These are phyloP conservation scores for Ophiothrix spiculata DNA, from an alignment of 35 echinoderm and acorn worm genomes.

Conservation along the genomic window DNA sequence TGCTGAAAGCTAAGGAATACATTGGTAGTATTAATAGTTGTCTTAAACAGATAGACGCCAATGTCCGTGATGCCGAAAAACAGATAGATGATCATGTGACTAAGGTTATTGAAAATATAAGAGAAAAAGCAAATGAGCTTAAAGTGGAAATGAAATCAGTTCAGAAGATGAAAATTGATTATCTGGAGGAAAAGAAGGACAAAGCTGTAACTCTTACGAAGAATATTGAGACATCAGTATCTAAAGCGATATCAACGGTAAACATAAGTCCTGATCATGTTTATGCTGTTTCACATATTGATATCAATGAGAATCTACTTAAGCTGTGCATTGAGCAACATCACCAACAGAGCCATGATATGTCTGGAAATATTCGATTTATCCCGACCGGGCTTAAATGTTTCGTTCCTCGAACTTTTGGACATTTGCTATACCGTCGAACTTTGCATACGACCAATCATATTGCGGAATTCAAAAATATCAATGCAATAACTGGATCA, in stretches of 20 bases:
- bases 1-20: neutral
- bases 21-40: neutral
- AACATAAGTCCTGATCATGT: neutral
- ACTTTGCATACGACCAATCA: neutral
- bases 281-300: neutral
- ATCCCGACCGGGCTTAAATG: neutral
- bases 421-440: neutral
- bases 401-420: neutral
- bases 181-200: neutral
- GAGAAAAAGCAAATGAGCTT: neutral
- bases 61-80: neutral
- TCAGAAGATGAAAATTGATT: neutral
- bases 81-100: neutral
- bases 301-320: neutral
- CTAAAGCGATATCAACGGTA: neutral
- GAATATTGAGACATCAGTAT: neutral
- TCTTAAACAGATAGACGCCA: neutral
- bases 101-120: neutral
- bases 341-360: neutral
- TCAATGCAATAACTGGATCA: neutral
- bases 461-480: neutral
- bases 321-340: constrained; percentile 1
- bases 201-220: neutral
- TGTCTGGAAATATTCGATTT: neutral
- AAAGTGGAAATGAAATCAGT: neutral